These are phyloP conservation scores for Girardinus metallicus DNA, from an alignment of 2,797 vertebrate genomes.

Conservation along the genomic window DNA sequence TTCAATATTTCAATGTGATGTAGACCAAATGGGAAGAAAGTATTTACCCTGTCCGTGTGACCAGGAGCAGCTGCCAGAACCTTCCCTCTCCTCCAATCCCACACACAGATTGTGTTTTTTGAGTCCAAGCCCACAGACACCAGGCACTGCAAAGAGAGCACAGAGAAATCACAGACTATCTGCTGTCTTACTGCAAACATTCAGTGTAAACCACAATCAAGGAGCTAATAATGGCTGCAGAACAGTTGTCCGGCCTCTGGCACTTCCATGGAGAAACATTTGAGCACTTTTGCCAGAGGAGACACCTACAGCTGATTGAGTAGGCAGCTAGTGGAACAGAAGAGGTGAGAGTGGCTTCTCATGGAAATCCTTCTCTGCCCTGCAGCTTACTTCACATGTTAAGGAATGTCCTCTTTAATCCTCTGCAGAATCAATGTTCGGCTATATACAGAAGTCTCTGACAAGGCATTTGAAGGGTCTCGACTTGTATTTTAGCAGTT, in stretches of 20 bases:
- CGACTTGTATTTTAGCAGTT: conserved; percentile 20
- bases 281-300: conserved; percentile 71
- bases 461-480: conserved; percentile 25
- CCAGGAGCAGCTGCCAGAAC: conserved; percentile 94
- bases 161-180: conserved; percentile 51
- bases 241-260: conserved; percentile 76
- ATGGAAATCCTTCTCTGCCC: conserved; percentile 63
- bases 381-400: conserved; percentile 43
- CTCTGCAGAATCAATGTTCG: conserved; percentile 42
- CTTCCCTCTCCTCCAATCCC: conserved; percentile 98
- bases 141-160: conserved; percentile 87
- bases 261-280: conserved; percentile 62
- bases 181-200: conserved; percentile 45
- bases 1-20: conserved; percentile 26
- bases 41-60: conserved; percentile 95
- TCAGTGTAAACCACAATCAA: conserved; percentile 48
- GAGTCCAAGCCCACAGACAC: conserved; percentile 98
- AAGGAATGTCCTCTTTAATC: conserved; percentile 55
- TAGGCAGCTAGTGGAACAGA: conserved; percentile 70
- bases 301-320: conserved; percentile 71
- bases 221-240: conserved; percentile 60
- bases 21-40: conserved; percentile 44
- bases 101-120: conserved; percentile 98
- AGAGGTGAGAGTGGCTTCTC: conserved; percentile 55
- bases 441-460: conserved; percentile 24